These are phyloP conservation scores for Leucoptera coffeella DNA, from an alignment of 2,888 invertebrate species.

Conservation along the genomic window DNA sequence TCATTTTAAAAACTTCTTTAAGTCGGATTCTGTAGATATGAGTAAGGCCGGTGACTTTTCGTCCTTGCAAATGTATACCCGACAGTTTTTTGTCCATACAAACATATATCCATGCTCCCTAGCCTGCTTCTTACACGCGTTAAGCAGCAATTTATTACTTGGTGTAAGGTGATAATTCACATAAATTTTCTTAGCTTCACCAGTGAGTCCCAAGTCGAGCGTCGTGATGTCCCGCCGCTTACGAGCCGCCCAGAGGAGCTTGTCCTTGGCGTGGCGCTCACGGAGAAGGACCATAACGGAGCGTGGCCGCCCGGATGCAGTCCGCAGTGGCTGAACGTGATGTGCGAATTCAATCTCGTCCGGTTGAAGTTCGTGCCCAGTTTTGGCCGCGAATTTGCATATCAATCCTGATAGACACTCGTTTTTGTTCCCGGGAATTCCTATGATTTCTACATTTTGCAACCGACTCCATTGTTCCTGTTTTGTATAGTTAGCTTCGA, in stretches of 20 bases:
- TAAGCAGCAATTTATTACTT: too few species aligned
- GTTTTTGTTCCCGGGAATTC: slow-evolving; percentile 4
- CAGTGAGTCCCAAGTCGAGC: neutral
- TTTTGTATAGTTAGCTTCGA: too few species aligned
- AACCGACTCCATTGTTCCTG: slow-evolving; percentile 6
- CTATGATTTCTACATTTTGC: slow-evolving; percentile 6
- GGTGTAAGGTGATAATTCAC: slow-evolving; percentile 1
- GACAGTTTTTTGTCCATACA: too few species aligned
- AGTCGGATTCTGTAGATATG: too few species aligned
- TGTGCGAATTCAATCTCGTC: slow-evolving; percentile 6
- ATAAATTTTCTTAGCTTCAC: neutral
- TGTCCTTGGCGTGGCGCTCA: neutral
- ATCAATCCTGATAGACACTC: slow-evolving; percentile 4
- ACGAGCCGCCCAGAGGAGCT: neutral
- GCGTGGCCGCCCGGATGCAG: neutral
- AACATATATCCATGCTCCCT: too few species aligned
- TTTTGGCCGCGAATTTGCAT: slow-evolving; percentile 1
- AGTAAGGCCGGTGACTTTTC: too few species aligned
- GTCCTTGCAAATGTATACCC: too few species aligned
- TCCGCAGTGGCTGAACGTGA: slow-evolving; percentile 4
- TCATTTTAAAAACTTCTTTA: too few species aligned
- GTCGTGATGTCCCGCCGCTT: neutral
- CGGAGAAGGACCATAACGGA: neutral
- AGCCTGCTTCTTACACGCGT: too few species aligned
- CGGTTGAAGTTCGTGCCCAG: slow-evolving; percentile 4